Evolutionary conservation across 2,797 vertebrate genomes (phyloP).

Genomic region (Onychomys torridus): DNA sequence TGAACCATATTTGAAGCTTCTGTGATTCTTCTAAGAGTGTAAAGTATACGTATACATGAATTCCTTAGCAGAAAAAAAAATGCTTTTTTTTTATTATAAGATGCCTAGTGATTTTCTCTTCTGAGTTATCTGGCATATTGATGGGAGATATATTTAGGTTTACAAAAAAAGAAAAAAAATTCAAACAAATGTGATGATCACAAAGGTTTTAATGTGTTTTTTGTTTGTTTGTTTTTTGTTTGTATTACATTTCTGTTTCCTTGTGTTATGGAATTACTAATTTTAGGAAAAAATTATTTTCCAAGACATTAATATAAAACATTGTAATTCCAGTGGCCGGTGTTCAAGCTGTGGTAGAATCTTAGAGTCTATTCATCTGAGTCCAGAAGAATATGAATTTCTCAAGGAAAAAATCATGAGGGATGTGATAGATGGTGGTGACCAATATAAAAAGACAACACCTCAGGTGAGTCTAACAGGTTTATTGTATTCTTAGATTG

Average conservation of each 20-base stretch:
- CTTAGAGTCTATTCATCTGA: constrained; percentile 90
- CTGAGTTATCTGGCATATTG: constrained; percentile 27
- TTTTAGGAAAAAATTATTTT: constrained; percentile 48
- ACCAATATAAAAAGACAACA: constrained; percentile 95
- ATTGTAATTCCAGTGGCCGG: constrained; percentile 84
- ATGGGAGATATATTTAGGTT: constrained; percentile 19
- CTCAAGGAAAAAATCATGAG: constrained; percentile 92
- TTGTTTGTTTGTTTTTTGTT: neutral
- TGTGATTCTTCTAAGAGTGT: neutral
- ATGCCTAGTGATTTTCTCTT: neutral
- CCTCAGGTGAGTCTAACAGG: constrained; percentile 90
- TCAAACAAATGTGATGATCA: neutral
- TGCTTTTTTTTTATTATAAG: neutral
- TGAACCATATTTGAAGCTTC: neutral
- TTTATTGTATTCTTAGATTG: neutral
- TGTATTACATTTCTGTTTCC: constrained; percentile 51
- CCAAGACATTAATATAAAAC: constrained; percentile 36
- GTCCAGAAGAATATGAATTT: constrained; percentile 90
- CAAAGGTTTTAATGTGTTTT: neutral
- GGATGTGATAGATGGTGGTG: constrained; percentile 93
- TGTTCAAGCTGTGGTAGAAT: constrained; percentile 88
- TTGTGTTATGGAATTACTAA: constrained; percentile 38
- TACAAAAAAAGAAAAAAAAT: neutral
- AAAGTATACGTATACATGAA: neutral
- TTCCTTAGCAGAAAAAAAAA: neutral